Conservation (phyloP, 2,113 vertebrate species). For the Cebidichthys violaceus region DNA sequence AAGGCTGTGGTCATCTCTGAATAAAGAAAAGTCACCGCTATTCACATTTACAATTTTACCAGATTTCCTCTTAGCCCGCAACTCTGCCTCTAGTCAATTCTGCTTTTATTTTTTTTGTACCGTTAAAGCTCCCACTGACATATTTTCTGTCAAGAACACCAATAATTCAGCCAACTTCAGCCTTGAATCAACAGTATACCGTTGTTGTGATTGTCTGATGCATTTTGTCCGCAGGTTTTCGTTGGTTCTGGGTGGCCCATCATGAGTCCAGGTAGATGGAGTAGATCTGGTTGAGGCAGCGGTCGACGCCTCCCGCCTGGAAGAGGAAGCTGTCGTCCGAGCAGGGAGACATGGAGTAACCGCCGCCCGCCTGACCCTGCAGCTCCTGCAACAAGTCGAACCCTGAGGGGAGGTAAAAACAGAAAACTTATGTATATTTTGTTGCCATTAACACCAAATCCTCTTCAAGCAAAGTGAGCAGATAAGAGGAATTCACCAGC, state of each 20-base stretch:
- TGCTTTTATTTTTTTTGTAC: slow-evolving; percentile 9
- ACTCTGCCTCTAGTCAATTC: background rate
- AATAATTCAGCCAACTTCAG: slow-evolving; percentile 8
- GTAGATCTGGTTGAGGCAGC: slow-evolving; percentile 79
- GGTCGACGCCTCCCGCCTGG: slow-evolving; percentile 74
- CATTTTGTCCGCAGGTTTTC: background rate
- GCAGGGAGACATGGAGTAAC: slow-evolving; percentile 63
- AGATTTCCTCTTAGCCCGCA: slow-evolving; percentile 10
- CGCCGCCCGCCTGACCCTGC: slow-evolving; percentile 61
- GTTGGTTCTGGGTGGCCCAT: slow-evolving; percentile 23
- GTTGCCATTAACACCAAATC: background rate
- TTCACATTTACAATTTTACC: slow-evolving; percentile 36
- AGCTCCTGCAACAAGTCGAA: slow-evolving; percentile 76
- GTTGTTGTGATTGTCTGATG: slow-evolving; percentile 25
- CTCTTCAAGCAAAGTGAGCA: background rate
- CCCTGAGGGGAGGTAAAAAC: slow-evolving; percentile 49
- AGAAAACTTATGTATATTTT: background rate
- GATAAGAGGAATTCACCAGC: background rate
- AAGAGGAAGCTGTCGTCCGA: slow-evolving; percentile 78
- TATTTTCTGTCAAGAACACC: background rate
- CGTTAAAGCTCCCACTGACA: slow-evolving; percentile 1
- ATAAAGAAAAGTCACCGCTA: slow-evolving; percentile 41
- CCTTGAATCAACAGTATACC: background rate
- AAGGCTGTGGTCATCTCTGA: slow-evolving; percentile 46
- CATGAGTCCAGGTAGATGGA: slow-evolving; percentile 79